Percentiles rank a stretch among this genome's conserved stretches.
These are phyloP conservation scores for Mionectes macconnelli DNA, from an alignment of 2,113 vertebrate genomes.

Conservation along the genomic window DNA sequence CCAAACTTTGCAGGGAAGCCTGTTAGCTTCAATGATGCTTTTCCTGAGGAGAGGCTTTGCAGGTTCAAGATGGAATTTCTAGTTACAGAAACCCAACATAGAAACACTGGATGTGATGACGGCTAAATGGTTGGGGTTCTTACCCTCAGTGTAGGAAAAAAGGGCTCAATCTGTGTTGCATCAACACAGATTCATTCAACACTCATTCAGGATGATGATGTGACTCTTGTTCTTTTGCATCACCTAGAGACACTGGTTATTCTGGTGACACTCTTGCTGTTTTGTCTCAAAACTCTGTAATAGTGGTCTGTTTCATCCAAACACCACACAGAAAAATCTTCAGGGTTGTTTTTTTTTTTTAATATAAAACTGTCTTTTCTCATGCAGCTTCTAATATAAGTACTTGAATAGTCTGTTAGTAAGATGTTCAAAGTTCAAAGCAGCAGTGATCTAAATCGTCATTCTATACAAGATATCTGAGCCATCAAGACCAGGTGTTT, in stretches of 20 bases:
- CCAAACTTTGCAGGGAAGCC: background rate
- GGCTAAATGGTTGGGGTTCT: background rate
- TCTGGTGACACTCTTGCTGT: background rate
- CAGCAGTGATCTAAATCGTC: background rate
- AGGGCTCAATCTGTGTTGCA: background rate
- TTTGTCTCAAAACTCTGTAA: background rate
- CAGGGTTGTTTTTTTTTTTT: background rate
- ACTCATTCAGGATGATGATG: background rate
- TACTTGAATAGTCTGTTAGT: background rate
- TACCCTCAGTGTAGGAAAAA: background rate
- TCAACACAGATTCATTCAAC: too few species aligned
- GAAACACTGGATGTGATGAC: background rate
- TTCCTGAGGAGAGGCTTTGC: background rate
- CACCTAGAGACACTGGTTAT: background rate
- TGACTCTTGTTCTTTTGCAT: background rate
- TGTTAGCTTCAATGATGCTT: background rate
- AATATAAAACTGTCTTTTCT: background rate
- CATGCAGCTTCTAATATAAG: background rate
- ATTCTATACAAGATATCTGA: background rate
- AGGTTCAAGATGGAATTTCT: conserved; percentile 12
- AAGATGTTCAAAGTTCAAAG: conserved; percentile 11
- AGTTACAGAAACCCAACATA: background rate
- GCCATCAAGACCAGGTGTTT: conserved; percentile 26
- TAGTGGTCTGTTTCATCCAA: background rate
- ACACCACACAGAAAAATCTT: background rate